Percentiles rank a stretch among this genome's conserved stretches.
Conservation (phyloP, 2,888 invertebrate species). For the Vanessa cardui region DNA sequence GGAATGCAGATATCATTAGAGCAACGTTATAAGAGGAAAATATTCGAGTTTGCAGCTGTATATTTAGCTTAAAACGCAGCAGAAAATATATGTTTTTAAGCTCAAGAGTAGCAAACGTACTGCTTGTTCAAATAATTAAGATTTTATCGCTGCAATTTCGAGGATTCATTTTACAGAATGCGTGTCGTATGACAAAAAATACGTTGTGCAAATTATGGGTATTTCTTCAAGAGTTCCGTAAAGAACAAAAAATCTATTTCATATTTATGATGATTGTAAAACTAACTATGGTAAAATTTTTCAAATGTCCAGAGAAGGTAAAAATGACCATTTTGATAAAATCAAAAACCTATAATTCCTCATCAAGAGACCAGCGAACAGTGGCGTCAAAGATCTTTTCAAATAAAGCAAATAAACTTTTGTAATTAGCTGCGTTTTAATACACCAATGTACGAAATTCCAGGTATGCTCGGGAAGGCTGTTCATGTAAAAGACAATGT, state of each 20-base stretch:
- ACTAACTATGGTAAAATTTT: too few species aligned
- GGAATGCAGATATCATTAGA: conserved; percentile 27
- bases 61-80: conserved; percentile 16
- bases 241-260: neutral
- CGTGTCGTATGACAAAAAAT: neutral
- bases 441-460: conserved; percentile 1
- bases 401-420: neutral
- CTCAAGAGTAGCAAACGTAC: conserved; percentile 12
- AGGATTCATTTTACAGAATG: conserved; percentile 16
- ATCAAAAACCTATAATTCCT: too few species aligned
- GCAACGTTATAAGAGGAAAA: conserved; percentile 21
- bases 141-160: conserved; percentile 24
- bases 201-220: conserved; percentile 13
- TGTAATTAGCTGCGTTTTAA: neutral
- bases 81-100: conserved; percentile 18
- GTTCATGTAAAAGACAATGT: conserved; percentile 89
- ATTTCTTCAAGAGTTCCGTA: neutral
- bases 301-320: too few species aligned
- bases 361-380: neutral
- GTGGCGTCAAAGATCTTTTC: neutral
- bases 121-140: conserved; percentile 27
- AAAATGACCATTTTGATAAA: too few species aligned
- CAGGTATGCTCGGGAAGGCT: conserved; percentile 85
- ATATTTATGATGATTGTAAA: neutral
- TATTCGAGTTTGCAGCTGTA: conserved; percentile 16